Conservation (phyloP, 2,113 vertebrate species). For the Sinocyclocheilus rhinocerous region DNA sequence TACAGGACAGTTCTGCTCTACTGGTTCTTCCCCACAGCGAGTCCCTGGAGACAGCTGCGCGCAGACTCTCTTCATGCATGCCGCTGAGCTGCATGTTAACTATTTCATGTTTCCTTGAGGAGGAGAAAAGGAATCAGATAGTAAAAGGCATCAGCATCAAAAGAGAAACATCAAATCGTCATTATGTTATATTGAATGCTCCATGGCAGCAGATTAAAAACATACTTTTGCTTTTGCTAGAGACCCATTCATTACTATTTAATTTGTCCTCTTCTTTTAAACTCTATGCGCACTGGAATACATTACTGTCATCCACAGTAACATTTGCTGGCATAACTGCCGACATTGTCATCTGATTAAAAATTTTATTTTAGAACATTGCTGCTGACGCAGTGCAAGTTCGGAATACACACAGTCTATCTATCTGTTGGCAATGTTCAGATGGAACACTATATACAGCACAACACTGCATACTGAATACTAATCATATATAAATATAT, state of each 20-base stretch:
- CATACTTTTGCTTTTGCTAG: neutral
- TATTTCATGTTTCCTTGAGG: slow-evolving; percentile 13
- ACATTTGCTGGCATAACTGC: neutral
- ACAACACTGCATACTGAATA: neutral
- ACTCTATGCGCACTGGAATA: neutral
- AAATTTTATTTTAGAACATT: neutral
- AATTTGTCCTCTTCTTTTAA: slow-evolving; percentile 1
- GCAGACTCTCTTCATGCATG: slow-evolving; percentile 7
- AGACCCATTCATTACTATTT: slow-evolving; percentile 15
- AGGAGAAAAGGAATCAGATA: neutral
- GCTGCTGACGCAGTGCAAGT: neutral
- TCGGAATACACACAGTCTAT: neutral
- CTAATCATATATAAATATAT: neutral
- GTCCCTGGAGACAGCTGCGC: slow-evolving; percentile 12
- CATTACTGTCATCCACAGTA: neutral
- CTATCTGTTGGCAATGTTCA: neutral
- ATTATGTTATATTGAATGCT: neutral
- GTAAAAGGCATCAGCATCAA: neutral
- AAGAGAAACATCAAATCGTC: slow-evolving; percentile 2
- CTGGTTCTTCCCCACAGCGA: slow-evolving; percentile 34
- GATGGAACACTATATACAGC: neutral
- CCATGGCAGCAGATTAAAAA: neutral
- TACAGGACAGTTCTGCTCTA: slow-evolving; percentile 46
- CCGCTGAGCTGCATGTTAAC: slow-evolving; percentile 23
- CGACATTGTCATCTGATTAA: neutral